Evolutionary conservation across 2,888 invertebrate genomes (phyloP).

Genomic region (Brachycybe producta): DNA sequence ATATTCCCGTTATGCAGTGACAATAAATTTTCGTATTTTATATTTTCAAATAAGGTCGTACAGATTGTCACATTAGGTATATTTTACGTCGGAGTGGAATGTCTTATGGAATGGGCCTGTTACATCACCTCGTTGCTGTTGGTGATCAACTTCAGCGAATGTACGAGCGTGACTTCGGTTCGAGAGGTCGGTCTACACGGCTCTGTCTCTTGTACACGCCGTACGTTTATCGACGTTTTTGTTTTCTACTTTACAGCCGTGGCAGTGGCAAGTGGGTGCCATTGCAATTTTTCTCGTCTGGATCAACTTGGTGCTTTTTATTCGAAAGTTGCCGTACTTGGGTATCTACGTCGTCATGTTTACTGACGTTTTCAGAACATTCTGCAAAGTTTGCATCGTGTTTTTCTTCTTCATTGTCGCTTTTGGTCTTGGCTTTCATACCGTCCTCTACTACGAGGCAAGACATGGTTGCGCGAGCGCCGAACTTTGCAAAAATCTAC

Average conservation of each 20-base stretch:
- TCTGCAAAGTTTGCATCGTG: constrained; percentile 32
- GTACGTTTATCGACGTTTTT: no score
- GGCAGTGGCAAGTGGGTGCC: constrained; percentile 41
- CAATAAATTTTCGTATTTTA: no score
- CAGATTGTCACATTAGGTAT: constrained; percentile 36
- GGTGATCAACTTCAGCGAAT: constrained; percentile 35
- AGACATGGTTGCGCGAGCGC: background rate
- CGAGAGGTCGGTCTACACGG: no score
- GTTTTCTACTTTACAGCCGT: constrained; percentile 29
- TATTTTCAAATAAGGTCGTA: constrained; percentile 33
- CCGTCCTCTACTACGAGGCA: constrained; percentile 26
- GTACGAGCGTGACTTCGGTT: constrained; percentile 33
- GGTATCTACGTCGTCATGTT: constrained; percentile 37
- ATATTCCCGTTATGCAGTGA: no score
- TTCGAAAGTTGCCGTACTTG: constrained; percentile 32
- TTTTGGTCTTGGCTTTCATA: constrained; percentile 29
- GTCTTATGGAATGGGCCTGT: constrained; percentile 38
- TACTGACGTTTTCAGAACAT: constrained; percentile 33
- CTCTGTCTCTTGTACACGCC: no score
- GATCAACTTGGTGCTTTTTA: constrained; percentile 33
- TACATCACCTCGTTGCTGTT: constrained; percentile 37
- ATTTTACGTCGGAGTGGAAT: constrained; percentile 37
- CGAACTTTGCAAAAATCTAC: no score
- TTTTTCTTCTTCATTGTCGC: constrained; percentile 32
- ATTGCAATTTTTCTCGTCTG: constrained; percentile 37